These are phyloP conservation scores for Lasaia peninsularis DNA, from an alignment of 1,140 invertebrate species.

Conservation along the genomic window DNA sequence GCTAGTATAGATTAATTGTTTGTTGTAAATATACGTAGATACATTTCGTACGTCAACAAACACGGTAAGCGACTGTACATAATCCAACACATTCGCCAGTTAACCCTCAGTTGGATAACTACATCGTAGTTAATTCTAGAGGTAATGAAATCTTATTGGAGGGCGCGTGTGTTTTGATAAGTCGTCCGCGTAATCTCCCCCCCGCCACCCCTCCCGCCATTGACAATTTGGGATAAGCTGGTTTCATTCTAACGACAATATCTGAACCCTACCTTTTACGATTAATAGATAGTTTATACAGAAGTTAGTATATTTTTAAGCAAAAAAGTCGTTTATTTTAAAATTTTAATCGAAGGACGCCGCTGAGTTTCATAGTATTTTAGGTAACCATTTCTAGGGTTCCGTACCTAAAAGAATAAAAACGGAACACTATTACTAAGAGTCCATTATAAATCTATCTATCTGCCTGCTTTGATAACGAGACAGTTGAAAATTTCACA, in stretches of 20 bases:
- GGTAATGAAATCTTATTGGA: constrained; percentile 8
- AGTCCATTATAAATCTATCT: too few species aligned
- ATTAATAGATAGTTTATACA: neutral
- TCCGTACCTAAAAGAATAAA: too few species aligned
- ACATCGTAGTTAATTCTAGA: constrained; percentile 9
- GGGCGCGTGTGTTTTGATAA: constrained; percentile 4
- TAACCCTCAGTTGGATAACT: constrained; percentile 10
- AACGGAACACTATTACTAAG: too few species aligned
- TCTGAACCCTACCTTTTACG: neutral
- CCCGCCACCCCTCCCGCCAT: neutral
- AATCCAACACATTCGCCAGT: neutral
- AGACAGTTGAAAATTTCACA: too few species aligned
- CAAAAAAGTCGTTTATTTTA: too few species aligned
- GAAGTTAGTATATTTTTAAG: neutral
- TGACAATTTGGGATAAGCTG: neutral
- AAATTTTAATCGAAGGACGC: too few species aligned
- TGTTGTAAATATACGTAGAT: too few species aligned
- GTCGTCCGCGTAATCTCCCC: neutral
- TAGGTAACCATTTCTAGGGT: too few species aligned
- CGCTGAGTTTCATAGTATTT: too few species aligned
- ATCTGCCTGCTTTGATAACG: too few species aligned
- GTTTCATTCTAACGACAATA: neutral
- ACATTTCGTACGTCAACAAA: too few species aligned
- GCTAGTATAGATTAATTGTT: too few species aligned
- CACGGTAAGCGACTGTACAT: neutral